phyloP scores from a whole-genome alignment of 2,888 invertebrate genomes.

The Aleiodes leptofemur region DNA sequence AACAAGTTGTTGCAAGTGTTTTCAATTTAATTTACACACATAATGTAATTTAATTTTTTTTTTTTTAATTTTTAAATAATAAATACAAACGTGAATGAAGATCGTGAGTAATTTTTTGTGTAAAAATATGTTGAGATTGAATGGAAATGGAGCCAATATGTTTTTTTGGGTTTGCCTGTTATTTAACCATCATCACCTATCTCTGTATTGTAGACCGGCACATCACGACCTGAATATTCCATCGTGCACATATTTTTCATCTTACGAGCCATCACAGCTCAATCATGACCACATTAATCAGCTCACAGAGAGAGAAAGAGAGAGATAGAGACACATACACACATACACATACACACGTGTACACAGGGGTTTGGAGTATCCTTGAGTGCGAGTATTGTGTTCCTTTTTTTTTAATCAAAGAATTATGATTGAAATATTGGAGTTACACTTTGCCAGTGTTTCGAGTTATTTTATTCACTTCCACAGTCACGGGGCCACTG shows the following conservation, averaged over 20 bases:
- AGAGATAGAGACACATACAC: no score
- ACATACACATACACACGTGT: no score
- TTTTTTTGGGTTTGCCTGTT: neutral
- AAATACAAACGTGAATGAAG: no score
- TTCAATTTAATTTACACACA: no score
- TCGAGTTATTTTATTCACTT: neutral
- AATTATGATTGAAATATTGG: neutral
- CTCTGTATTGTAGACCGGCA: slow-evolving; percentile 53
- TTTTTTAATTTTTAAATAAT: no score
- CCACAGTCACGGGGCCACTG: slow-evolving; percentile 6
- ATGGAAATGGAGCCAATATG: no score
- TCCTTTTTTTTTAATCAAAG: no score
- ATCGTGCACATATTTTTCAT: neutral
- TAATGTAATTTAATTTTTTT: no score
- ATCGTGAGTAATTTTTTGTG: neutral
- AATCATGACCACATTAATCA: neutral
- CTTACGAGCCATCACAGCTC: neutral
- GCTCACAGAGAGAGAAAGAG: no score
- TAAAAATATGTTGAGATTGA: no score
- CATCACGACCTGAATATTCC: slow-evolving; percentile 17
- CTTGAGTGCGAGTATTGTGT: no score
- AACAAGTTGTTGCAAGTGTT: neutral
- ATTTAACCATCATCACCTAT: slow-evolving; percentile 51
- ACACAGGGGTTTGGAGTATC: no score
- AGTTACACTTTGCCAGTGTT: neutral